Evolutionary conservation across 2,888 invertebrate species (phyloP), one percentile per base, ranked within the genome.

Genomic region (Marasmarcha lunaedactyla): DNA sequence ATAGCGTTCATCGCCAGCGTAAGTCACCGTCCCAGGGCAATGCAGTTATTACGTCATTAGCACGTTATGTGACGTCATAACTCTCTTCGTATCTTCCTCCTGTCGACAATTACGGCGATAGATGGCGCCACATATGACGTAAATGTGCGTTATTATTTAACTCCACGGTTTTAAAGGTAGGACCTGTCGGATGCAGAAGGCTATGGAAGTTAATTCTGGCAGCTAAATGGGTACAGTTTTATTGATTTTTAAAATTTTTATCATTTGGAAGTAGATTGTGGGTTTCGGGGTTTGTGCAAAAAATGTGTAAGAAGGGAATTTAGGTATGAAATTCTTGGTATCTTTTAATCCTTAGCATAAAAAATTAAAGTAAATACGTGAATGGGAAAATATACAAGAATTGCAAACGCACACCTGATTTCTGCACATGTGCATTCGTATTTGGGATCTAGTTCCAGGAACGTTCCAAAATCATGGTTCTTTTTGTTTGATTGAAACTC

Each of bases 21-120:
- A 58, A 67, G 65, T 67, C 59, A 63, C 58, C 55, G 46, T 44
- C 63, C 52, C 53, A 58, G 63, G 68, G 70, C 74, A 71, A 74
- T 76, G 77, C 74, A 74, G 77, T 77, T 77, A 77, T 71, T 74
- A 73, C 74, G 71, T 74, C 77, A 77, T 77, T 77, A 77, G 68
- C 71, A 72, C 73, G 71, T 73, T 73, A 72, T 76, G 71, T 74
- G 71, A 73, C 70, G 72, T 76, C 70, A 67, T 76, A 76, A 76
- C 66, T 76, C 71, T 58, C 57, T 42, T 63, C 71, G 66, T 74
- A 77, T 77, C 76, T 76, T 71, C 71, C 73, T 70, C 59, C 70
- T 71, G 74, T 73, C 74, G 68, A 65, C 74, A 76, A 76, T 77
- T 76, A 73, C 65, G 52, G 57, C 62, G 72, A 73, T 70, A 63